Evolutionary conservation across 2,888 invertebrate genomes (phyloP).

Genomic region (Bellardia bayeri): DNA sequence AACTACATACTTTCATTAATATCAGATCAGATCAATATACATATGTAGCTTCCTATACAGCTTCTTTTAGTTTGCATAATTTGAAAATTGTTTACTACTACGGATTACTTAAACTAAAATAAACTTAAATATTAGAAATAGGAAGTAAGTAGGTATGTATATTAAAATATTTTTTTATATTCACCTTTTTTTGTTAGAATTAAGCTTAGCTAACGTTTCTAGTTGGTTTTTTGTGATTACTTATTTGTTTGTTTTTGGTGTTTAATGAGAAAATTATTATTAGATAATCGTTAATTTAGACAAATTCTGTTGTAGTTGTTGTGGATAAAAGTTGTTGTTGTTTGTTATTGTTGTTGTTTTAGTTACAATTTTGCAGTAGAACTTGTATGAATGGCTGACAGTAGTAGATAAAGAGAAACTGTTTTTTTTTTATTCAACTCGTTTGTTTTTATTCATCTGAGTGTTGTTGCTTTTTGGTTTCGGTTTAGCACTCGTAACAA

Average conservation of each 20-base stretch:
- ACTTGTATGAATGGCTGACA: not conserved
- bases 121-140: not conserved
- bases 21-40: too few species aligned
- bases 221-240: not conserved
- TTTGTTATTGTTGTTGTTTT: conserved; percentile 40
- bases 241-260: conserved; percentile 21
- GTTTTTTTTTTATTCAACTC: conserved; percentile 1
- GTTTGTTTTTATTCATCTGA: not conserved
- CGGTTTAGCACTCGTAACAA: conserved; percentile 21
- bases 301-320: conserved; percentile 26
- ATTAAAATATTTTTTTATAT: conserved; percentile 24
- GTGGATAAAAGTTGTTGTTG: not conserved
- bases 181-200: conserved; percentile 54
- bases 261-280: conserved; percentile 25
- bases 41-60: too few species aligned
- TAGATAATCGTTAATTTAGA: conserved; percentile 40
- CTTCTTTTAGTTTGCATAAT: too few species aligned
- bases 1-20: too few species aligned
- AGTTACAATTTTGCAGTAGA: conserved; percentile 11
- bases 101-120: not conserved
- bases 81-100: not conserved
- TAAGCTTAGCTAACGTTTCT: not conserved
- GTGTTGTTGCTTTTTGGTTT: conserved; percentile 16
- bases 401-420: conserved; percentile 30
- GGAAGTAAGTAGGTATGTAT: not conserved